Conservation (phyloP, 1,140 invertebrate species). For the Linepithema humile region DNA sequence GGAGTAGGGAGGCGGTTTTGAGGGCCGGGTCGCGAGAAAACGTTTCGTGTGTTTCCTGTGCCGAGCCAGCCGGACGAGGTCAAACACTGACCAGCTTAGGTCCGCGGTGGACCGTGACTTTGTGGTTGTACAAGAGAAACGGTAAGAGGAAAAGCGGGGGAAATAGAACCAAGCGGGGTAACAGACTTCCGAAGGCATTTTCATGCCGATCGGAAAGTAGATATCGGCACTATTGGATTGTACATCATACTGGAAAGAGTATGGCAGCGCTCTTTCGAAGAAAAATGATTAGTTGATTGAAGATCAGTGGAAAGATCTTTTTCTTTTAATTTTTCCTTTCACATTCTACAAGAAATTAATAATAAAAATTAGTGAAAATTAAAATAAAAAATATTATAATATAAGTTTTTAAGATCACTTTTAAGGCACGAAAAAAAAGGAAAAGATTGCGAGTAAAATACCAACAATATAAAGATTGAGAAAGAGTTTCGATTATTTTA, state of each 20-base stretch:
- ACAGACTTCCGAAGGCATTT: constrained; percentile 32
- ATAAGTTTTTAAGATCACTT: not conserved
- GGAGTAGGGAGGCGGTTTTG: not conserved
- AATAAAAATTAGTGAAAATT: not conserved
- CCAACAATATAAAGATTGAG: not conserved
- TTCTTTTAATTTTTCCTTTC: not conserved
- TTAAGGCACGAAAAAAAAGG: not conserved
- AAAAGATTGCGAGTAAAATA: not conserved
- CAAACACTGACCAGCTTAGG: constrained; percentile 60
- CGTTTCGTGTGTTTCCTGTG: constrained; percentile 63
- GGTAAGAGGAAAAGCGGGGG: constrained; percentile 1
- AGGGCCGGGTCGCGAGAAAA: constrained; percentile 63
- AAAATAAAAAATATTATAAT: not conserved
- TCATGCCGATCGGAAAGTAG: constrained; percentile 29
- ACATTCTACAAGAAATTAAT: not conserved
- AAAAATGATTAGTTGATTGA: not conserved
- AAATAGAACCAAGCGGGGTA: not conserved
- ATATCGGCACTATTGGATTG: constrained; percentile 36
- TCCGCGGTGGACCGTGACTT: constrained; percentile 50
- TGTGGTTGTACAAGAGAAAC: not conserved
- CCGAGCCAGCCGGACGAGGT: constrained; percentile 24
- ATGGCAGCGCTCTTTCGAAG: not conserved
- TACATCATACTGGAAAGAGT: not conserved
- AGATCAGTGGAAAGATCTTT: not conserved
- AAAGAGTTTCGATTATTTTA: not conserved